A percentile compares a stretch with the other conserved stretches of the same genome.
Conservation (phyloP, 2,113 vertebrate species). For the Ophiodon elongatus region DNA sequence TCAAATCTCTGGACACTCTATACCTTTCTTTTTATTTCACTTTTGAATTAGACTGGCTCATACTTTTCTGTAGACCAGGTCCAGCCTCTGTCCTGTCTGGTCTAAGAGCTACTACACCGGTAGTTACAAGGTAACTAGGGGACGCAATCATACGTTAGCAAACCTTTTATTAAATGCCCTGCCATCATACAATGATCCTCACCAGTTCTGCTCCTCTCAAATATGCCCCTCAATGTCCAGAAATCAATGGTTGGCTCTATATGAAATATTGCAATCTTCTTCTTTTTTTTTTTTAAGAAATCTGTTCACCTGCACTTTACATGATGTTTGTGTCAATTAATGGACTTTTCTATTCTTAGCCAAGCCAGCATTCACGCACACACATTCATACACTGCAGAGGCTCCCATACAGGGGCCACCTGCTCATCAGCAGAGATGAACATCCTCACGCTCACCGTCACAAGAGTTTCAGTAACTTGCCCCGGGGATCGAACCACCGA, state of each 20-base stretch:
- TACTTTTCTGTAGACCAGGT: background rate
- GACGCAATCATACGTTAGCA: background rate
- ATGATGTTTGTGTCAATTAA: too few species aligned
- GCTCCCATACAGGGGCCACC: too few species aligned
- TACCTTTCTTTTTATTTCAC: background rate
- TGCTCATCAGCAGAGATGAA: too few species aligned
- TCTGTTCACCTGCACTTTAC: too few species aligned
- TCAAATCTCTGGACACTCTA: conserved; percentile 73
- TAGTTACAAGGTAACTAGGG: background rate
- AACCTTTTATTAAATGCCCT: background rate
- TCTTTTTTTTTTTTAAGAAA: too few species aligned
- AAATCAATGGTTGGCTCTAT: background rate
- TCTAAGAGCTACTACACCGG: background rate
- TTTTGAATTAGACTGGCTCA: background rate
- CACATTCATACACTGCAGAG: background rate
- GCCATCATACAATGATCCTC: background rate
- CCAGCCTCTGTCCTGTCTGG: background rate
- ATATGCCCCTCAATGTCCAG: background rate
- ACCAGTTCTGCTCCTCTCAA: background rate
- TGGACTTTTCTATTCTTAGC: too few species aligned
- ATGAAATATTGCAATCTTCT: too few species aligned
- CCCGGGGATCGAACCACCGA: too few species aligned
- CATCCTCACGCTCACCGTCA: too few species aligned
- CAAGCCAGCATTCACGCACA: too few species aligned
- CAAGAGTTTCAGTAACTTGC: too few species aligned